Base-by-base conservation (phyloP, 2,113 vertebrate species). In the Zosterops pallidus region DNA sequence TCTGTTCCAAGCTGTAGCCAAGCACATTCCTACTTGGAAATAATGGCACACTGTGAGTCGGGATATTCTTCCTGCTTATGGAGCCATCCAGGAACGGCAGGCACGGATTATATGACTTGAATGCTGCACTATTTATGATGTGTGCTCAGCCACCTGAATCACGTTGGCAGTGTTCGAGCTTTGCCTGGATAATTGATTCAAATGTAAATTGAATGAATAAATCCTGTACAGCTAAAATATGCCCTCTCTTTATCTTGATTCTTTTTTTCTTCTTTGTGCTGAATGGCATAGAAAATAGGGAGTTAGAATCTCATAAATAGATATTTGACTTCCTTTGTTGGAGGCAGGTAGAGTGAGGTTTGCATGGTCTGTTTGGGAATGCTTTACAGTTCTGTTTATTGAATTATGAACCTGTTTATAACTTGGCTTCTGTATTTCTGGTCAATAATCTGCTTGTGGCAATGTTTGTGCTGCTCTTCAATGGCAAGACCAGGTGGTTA, bases 181-280 rank as follows among this genome's bases (percentile, higher is more conserved):
- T 86, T 24, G 92, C 74, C 91, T 71, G 94, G 91, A 24, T 94
- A 92, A 96, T 89, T 96, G 92, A 95, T 95, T 95, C 95, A 85
- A 90, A 93, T 90, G 88, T 80, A 96, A 95, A 95, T 93, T 19
- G 95, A 77, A 78, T 35, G 80, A 83, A 78, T 90, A 96, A 95
- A 94, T 94, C 94, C 83, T 49, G 77, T 67, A 28, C 56, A 42
- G 89, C 92, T 93, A 80, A 90, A 95, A 94, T 89, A 77, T 50
- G 55, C 80, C 75, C 52, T 41, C 85, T 77, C 83, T 94, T 92
- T 86, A 92, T 78, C 91, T 93, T 37, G 86, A 83, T 94, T 64
- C 42, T 65, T 92, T 93, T 39, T 93, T 79, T 68, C 49, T 88
- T 82, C 62, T 87, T 72, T 76, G 56, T 80, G 67, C 37, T 46